Base-by-base conservation (phyloP, 2,888 invertebrate species). In the Melipona beecheii region DNA sequence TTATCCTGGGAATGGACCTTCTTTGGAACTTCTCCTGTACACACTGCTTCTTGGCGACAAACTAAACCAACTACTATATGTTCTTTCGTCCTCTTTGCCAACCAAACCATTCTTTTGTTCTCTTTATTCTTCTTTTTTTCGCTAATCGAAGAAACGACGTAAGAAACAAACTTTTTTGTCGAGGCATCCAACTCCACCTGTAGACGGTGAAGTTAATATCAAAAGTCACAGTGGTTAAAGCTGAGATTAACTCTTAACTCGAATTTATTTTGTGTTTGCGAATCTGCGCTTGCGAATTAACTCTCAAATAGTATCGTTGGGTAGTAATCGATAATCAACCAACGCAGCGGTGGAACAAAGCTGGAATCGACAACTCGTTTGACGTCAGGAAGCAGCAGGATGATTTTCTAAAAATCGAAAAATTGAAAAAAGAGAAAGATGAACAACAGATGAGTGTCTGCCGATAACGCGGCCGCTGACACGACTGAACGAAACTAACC, bases 1-100 rank as follows among this genome's bases (percentile, higher is more conserved):
- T 72, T 75, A 78, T 69, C 64, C 72, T 78, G 83, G 72, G 49
- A 83, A 75, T 75, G 83, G 75, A 79, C 43, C 64, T 85, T 75
- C 73, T 84, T 87, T 72, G 71, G 49, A 85, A 78, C 58, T 62
- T 74, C 80, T 74, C 43, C 75, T 58, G 49, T 65, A 62, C 52
- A 24, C 60, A 24, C 24, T 65, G 78, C 71, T 77, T 81, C 86
- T 77, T 81, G 81, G 87, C 62, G 68, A 78, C 62, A 52, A 71
- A 72, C 27, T 17, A 21, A 73, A 43, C 19, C 13, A 36, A 15
- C 4, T 11, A 31, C 19, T 13, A 31, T 9, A n/a, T 13, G 11
- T 21, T 62, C 31, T 62, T 11, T 43, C 43, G 43, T 43, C 11
- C 19, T 31, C 60, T 17, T 60, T 17, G 60, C 50, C 15, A 27